Conservation (phyloP, 2,888 invertebrate genomes). For the Galeopsomyia nigrocyanea region DNA sequence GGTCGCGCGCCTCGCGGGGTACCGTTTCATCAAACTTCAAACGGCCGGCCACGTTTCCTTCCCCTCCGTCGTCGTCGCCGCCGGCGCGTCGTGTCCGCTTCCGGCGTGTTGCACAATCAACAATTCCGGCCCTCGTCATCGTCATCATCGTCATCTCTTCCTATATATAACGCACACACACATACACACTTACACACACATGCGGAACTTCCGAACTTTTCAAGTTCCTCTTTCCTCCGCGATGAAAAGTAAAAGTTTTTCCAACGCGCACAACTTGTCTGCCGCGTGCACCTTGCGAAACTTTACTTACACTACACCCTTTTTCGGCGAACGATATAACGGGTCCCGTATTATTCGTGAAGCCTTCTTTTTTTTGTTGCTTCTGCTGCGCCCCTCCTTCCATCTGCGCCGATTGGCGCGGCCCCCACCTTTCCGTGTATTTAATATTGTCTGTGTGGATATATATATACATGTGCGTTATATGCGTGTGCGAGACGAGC, state of each 20-base stretch:
- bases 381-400: no score
- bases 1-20: neutral
- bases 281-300: slow-evolving; percentile 2
- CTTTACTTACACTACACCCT: neutral
- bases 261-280: neutral
- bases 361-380: no score
- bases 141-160: neutral
- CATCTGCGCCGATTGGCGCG: no score
- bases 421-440: no score
- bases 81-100: slow-evolving; percentile 2
- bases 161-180: no score
- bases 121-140: neutral
- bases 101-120: neutral
- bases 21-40: neutral
- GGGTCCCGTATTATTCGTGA: no score
- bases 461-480: no score
- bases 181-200: no score
- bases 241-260: neutral
- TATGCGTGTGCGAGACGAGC: no score
- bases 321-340: no score
- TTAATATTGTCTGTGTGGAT: no score
- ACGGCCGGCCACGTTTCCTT: neutral
- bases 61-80: neutral
- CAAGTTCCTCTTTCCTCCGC: neutral
- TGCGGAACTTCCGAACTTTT: neutral